A percentile compares a stretch with the other conserved stretches of the same genome.
Conservation (phyloP, 2,888 invertebrate genomes). For the Byasa hedistus region DNA sequence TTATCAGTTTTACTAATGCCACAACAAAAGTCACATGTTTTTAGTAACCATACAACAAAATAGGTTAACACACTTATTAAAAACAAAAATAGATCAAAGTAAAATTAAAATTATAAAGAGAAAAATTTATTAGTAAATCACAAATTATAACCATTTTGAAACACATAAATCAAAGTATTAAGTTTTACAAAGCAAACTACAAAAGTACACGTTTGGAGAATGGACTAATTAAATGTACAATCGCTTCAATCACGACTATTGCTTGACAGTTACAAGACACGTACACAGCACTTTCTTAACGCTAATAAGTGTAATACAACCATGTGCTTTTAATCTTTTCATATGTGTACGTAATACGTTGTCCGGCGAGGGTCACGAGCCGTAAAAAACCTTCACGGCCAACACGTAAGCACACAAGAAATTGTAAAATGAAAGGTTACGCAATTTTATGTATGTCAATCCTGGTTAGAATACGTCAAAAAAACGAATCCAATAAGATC, state of each 20-base stretch:
- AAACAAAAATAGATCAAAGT: constrained; percentile 18
- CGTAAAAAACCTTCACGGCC: constrained; percentile 70
- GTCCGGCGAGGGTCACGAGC: constrained; percentile 70
- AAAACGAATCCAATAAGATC: constrained; percentile 8
- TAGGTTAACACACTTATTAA: constrained; percentile 25
- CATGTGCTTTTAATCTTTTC: constrained; percentile 53
- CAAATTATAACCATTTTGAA: constrained; percentile 23
- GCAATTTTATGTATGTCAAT: constrained; percentile 67
- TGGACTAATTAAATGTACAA: constrained; percentile 29
- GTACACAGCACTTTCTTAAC: constrained; percentile 40
- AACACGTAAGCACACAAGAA: constrained; percentile 77
- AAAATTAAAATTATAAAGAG: not conserved
- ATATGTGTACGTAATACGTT: constrained; percentile 44
- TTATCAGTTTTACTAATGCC: constrained; percentile 7
- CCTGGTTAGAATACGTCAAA: constrained; percentile 34
- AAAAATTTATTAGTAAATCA: not conserved
- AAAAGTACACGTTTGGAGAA: constrained; percentile 16
- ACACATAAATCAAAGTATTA: not conserved
- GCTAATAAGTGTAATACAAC: constrained; percentile 36
- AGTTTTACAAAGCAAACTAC: not conserved
- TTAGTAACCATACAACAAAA: constrained; percentile 10
- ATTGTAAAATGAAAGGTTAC: constrained; percentile 75
- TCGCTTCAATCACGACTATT: constrained; percentile 31
- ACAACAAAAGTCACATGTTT: constrained; percentile 30
- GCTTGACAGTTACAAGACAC: constrained; percentile 41